Evolutionary conservation across 2,797 vertebrate species (phyloP), one percentile per base, ranked within the genome.

Genomic region (Odontamblyopus rebecca): DNA sequence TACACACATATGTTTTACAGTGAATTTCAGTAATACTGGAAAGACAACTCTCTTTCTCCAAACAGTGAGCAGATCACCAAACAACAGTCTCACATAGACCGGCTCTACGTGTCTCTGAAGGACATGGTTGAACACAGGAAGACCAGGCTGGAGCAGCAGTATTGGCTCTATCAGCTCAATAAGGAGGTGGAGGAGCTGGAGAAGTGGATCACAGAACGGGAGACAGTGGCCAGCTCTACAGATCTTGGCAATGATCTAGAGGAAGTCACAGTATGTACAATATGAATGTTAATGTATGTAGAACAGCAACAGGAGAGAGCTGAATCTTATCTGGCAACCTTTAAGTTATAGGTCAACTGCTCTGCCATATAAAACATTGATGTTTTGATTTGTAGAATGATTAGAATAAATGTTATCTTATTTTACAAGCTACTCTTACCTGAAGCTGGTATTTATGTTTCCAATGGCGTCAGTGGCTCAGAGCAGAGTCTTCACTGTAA

Each of bases 241-340:
- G 97, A 99, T 66, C 93, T 98, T 60, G 97, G 97, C 23, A 95
- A 96, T 62, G 96, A 98, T 90, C 96, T 97, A 0, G 97, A 98
- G 85, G 96, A 99, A 0, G 97, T 99, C 78, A 97, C 96, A 67
- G 97, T 98, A 81, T 86, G 89, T 87, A n/a, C n/a, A 16, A 44
- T 30, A 60, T 56, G n/a, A n/a, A 8, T 54, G 3, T 50, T 16
- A 12, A 8, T 59, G 18, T 27, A 57, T 27, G 23, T 57, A 11
- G 12, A 44, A 13, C 41, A 44, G 3, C 41, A 44, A 44, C 41
- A 44, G 41, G 41, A 44, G 2, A 44, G 41, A 44, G 41, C 2
- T 12, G 9, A 2, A 41, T 41, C 9, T 44, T 12, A 44, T 44
- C 41, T 44, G 41, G 35, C 35, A 35, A 35, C 35, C 35, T 35